These are phyloP conservation scores for Geotrypetes seraphini DNA, from an alignment of 2,797 vertebrate species.

Conservation along the genomic window DNA sequence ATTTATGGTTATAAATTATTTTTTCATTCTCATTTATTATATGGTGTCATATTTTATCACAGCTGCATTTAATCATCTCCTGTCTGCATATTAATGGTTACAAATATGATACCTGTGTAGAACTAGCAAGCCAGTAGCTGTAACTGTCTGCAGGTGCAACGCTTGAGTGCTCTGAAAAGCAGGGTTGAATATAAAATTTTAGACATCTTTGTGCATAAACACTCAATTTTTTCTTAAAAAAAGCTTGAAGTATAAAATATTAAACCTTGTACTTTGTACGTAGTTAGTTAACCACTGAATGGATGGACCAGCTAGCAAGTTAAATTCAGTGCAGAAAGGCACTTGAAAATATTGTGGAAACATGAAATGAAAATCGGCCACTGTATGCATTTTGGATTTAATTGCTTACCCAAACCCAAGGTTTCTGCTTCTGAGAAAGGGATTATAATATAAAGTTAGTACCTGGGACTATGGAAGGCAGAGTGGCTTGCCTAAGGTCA, in stretches of 20 bases:
- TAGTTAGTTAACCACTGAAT: no score
- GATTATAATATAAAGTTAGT: no score
- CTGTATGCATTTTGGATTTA: no score
- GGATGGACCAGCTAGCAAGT: no score
- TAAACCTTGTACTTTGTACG: no score
- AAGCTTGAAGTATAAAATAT: slow-evolving; percentile 14
- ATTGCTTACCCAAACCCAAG: no score
- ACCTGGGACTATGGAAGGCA: no score
- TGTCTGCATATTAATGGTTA: slow-evolving; percentile 83
- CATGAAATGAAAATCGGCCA: no score
- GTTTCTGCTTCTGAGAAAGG: no score
- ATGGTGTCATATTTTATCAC: slow-evolving; percentile 74
- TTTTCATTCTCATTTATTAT: slow-evolving; percentile 79
- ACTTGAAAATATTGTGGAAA: no score
- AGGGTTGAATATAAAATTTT: slow-evolving; percentile 22
- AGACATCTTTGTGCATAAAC: slow-evolving; percentile 20
- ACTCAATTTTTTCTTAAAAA: slow-evolving; percentile 22
- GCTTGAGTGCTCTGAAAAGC: slow-evolving; percentile 45
- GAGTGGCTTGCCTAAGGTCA: no score
- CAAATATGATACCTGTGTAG: slow-evolving; percentile 70
- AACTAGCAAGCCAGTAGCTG: slow-evolving; percentile 54
- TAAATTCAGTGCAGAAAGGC: no score
- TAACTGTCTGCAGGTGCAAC: slow-evolving; percentile 51
- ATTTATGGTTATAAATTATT: slow-evolving; percentile 81
- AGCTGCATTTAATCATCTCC: slow-evolving; percentile 75